Evolutionary conservation across 1,140 invertebrate species (phyloP).

Genomic region (Apocrypta bakeri): DNA sequence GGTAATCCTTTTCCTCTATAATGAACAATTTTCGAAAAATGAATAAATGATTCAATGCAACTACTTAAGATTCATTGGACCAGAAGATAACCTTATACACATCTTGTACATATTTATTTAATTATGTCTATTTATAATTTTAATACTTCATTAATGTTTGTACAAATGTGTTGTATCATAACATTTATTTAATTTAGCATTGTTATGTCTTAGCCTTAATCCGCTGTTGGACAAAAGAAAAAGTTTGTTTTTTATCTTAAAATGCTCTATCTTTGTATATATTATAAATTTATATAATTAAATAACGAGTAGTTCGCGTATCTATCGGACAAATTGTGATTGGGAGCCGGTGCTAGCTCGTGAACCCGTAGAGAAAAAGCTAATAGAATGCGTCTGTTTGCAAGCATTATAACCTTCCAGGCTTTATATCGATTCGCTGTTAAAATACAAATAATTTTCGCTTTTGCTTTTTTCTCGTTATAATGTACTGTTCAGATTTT

Average conservation of each 20-base stretch:
- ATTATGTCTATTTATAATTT: constrained; percentile 53
- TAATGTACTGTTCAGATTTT: constrained; percentile 26
- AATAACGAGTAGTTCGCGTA: constrained; percentile 46
- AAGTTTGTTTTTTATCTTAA: constrained; percentile 56
- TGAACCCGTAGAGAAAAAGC: constrained; percentile 37
- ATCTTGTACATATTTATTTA: constrained; percentile 56
- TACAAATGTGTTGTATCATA: constrained; percentile 62
- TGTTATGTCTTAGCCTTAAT: constrained; percentile 61
- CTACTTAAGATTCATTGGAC: constrained; percentile 55
- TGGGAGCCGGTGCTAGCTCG: constrained; percentile 51
- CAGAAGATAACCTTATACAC: constrained; percentile 52
- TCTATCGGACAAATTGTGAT: constrained; percentile 57
- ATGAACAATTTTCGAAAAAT: constrained; percentile 44
- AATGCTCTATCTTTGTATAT: constrained; percentile 57
- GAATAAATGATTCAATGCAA: constrained; percentile 31
- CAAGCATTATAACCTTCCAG: constrained; percentile 43
- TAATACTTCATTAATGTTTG: constrained; percentile 57
- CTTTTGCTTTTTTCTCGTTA: constrained; percentile 49
- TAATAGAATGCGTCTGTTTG: constrained; percentile 40
- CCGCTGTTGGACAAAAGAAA: constrained; percentile 53
- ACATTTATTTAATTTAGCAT: constrained; percentile 62
- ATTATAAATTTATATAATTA: constrained; percentile 60
- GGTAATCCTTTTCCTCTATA: constrained; percentile 44
- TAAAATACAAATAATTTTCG: constrained; percentile 48
- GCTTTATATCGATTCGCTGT: constrained; percentile 48